Base-by-base conservation (phyloP, 2,797 vertebrate genomes). In the Eleutherodactylus coqui region DNA sequence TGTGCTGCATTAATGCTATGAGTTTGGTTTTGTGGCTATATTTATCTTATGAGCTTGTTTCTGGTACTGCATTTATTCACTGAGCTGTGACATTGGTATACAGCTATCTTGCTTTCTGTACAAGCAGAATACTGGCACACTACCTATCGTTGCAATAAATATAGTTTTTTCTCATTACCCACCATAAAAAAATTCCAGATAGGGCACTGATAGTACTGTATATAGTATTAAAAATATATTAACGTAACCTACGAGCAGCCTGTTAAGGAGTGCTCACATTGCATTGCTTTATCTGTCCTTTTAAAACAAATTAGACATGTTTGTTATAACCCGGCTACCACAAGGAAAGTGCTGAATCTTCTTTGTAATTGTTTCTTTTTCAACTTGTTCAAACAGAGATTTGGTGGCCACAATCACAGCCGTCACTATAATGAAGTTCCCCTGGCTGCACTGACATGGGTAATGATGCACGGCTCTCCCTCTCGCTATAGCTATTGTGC, bases 401-500 rank as follows among this genome's bases (percentile, higher is more conserved):
- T 34, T 29, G 51, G 36, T 29, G 60, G 21, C 55, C 36, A 77
- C 53, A 82, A 82, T 78, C 14, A 13, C 4, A 55, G 32, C 43
- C 38, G 38, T 83, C 72, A 73, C n/a, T 62, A 53, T 45, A 73
- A 73, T 69, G 19, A 19, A 38, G 36, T 45, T 55, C 67, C 62
- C 36, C 64, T 80, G 67, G 41, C 75, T 76, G 72, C 79, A 70
- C 62, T 72, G 43, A 72, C 51, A 79, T 72, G 73, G 27, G 53
- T n/a, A 78, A 77, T 47, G 64, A 83, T 78, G 51, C 80, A 11
- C 70, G 73, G 41, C 84, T 64, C 67, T 75, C 67, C 72, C n/a
- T n/a, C n/a, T n/a, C 36, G 72, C 41, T 83, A 38, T n/a, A 36
- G 60, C 79, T 69, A 21, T 70, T 77, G 60, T 75, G 32, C 38